phyloP scores from a whole-genome alignment of 2,888 invertebrate genomes.

The Sinopyrophorus schimmeli region DNA sequence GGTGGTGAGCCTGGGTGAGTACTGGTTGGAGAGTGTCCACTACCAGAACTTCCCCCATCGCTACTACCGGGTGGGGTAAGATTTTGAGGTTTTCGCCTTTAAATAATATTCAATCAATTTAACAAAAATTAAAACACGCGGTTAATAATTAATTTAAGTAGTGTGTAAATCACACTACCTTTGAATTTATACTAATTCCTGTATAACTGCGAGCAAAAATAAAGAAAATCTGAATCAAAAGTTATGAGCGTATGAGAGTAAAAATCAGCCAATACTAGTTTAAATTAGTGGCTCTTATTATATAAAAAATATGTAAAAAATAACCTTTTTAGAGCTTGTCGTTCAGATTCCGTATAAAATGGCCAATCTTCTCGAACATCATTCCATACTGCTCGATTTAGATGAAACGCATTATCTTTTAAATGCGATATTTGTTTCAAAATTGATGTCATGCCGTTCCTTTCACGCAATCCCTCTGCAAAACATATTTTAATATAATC shows the following conservation, averaged over 20 bases:
- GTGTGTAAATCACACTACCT: too few species aligned
- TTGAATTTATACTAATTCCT: background rate
- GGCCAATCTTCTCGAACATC: conserved; percentile 95
- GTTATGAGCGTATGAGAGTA: background rate
- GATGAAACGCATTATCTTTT: conserved; percentile 87
- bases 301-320: too few species aligned
- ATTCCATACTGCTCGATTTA: conserved; percentile 86
- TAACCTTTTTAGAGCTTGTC: conserved; percentile 82
- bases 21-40: conserved; percentile 78
- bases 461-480: conserved; percentile 87
- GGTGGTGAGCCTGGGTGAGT: conserved; percentile 75
- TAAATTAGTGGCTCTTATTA: too few species aligned
- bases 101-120: conserved; percentile 33
- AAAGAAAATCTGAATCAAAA: too few species aligned
- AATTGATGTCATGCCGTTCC: conserved; percentile 73
- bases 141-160: background rate
- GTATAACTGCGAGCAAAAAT: background rate
- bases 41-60: conserved; percentile 75
- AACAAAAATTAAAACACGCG: background rate
- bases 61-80: conserved; percentile 87
- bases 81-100: conserved; percentile 86
- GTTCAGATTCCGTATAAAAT: conserved; percentile 88
- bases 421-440: conserved; percentile 79
- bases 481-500: conserved; percentile 1
- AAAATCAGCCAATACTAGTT: background rate